Evolutionary conservation across 1,140 invertebrate genomes (phyloP).

Genomic region (Drosophila prosaltans): DNA sequence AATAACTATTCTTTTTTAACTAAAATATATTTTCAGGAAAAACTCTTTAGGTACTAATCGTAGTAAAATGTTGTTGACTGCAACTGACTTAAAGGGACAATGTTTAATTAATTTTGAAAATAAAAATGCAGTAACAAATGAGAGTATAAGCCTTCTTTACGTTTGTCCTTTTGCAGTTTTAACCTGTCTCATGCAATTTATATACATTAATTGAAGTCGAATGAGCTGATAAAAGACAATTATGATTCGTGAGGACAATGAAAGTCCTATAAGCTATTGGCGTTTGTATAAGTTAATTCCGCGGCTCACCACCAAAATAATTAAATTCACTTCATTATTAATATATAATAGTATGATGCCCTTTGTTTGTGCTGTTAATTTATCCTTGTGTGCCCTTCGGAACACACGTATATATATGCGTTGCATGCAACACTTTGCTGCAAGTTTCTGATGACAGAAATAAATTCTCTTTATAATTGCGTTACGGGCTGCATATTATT

Average conservation of each 20-base stretch:
- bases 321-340: conserved; percentile 23
- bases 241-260: conserved; percentile 27
- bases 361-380: conserved; percentile 2
- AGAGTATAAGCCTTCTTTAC: background rate
- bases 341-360: background rate
- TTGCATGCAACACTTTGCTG: background rate
- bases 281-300: conserved; percentile 16
- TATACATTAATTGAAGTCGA: conserved; percentile 46
- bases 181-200: conserved; percentile 52
- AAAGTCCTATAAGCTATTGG: conserved; percentile 1
- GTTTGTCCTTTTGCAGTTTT: background rate
- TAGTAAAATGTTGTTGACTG: too few species aligned
- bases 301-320: conserved; percentile 8
- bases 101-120: background rate
- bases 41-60: too few species aligned
- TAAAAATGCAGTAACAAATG: background rate
- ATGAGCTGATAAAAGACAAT: conserved; percentile 43
- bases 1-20: too few species aligned
- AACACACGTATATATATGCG: background rate
- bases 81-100: too few species aligned
- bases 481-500: background rate
- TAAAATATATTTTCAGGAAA: too few species aligned
- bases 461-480: background rate
- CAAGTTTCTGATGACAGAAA: background rate
- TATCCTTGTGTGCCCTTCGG: background rate